Evolutionary conservation across 2,797 vertebrate species (phyloP).

Genomic region (Podarcis lilfordi): DNA sequence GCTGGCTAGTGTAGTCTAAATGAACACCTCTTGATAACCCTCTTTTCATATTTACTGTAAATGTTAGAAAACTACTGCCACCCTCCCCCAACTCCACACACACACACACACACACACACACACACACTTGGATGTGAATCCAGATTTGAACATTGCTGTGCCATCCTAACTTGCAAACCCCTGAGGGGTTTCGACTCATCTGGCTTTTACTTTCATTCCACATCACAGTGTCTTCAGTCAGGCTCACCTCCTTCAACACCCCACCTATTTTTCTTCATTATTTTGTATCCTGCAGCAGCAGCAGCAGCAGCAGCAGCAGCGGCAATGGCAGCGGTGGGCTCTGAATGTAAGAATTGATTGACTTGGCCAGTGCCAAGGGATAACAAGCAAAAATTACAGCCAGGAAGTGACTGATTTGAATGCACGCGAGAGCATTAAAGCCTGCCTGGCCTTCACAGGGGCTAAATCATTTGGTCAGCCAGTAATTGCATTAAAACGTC

Average conservation of each 20-base stretch:
- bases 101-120: not conserved
- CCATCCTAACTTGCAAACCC: not conserved
- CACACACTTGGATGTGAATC: not conserved
- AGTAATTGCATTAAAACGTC: constrained; percentile 7
- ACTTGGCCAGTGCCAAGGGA: constrained; percentile 9
- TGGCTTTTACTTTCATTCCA: not conserved
- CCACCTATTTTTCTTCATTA: not conserved
- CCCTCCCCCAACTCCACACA: not conserved
- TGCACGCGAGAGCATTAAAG: not conserved
- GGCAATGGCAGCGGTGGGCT: not conserved
- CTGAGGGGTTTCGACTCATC: not conserved
- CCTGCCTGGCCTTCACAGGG: not conserved
- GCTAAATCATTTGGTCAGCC: constrained; percentile 17
- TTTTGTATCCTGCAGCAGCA: constrained; percentile 25
- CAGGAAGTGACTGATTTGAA: constrained; percentile 1
- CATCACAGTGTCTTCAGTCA: not conserved
- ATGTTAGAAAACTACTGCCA: not conserved
- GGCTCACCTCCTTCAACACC: not conserved
- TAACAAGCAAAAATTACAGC: not conserved
- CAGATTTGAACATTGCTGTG: not conserved
- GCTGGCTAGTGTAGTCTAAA: not conserved
- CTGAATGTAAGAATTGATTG: constrained; percentile 5
- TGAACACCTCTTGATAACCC: not conserved
- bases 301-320: not conserved
- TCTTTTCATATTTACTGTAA: not conserved